These are phyloP conservation scores for Gnatocerus cornutus DNA, from an alignment of 2,888 invertebrate genomes.

Conservation along the genomic window DNA sequence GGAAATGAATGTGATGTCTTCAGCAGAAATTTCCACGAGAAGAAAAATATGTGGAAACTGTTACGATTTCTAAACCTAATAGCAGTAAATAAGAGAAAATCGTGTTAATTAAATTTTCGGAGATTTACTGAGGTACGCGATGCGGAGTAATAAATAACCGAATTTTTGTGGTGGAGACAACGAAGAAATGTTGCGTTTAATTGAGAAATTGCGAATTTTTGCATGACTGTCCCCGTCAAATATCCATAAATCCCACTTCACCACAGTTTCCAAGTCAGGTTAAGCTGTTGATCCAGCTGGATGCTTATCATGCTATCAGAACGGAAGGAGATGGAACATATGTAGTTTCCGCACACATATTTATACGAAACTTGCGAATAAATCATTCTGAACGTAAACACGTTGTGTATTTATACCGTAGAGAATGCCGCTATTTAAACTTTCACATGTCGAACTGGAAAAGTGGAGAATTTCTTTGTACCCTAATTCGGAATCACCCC, in stretches of 20 bases:
- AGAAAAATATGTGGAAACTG: not conserved
- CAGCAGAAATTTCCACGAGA: not conserved
- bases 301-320: slow-evolving; percentile 7
- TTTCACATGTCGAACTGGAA: not conserved
- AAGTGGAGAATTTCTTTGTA: not conserved
- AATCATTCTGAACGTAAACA: slow-evolving; percentile 3
- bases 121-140: not conserved
- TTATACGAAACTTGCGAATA: not conserved
- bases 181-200: no score
- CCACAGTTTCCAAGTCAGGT: not conserved
- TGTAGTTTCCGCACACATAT: not conserved
- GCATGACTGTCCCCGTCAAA: not conserved
- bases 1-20: not conserved
- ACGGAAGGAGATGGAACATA: not conserved
- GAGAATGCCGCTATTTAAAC: not conserved
- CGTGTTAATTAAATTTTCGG: not conserved
- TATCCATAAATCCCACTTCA: not conserved
- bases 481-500: slow-evolving; percentile 14
- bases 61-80: not conserved
- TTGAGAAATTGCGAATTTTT: no score
- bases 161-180: no score
- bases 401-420: not conserved
- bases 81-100: not conserved
- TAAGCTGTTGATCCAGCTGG: slow-evolving; percentile 18
- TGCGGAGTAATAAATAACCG: no score